These are phyloP conservation scores for Plagodis pulveraria DNA, from an alignment of 2,888 invertebrate species.

Conservation along the genomic window DNA sequence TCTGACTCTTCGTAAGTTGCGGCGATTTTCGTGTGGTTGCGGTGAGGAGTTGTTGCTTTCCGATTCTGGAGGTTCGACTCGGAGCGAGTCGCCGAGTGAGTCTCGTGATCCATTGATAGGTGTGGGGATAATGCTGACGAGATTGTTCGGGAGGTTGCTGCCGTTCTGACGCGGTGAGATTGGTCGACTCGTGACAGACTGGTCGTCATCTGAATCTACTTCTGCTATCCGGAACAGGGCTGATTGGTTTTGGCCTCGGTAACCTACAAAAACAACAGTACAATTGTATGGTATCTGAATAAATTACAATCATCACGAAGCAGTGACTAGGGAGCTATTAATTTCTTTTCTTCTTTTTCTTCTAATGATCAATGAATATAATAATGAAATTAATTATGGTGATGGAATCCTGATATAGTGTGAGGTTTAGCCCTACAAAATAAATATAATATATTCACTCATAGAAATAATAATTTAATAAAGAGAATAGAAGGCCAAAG, in stretches of 20 bases:
- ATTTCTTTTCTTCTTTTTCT: too few relatives aligned
- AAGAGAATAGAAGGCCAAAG: too few relatives aligned
- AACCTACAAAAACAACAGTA: slow-evolving; percentile 53
- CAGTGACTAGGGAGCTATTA: too few relatives aligned
- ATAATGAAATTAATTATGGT: too few relatives aligned
- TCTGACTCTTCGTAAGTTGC: slow-evolving; percentile 54
- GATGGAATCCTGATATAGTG: too few relatives aligned
- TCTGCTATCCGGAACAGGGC: slow-evolving; percentile 80
- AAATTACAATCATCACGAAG: too few relatives aligned
- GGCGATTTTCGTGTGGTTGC: slow-evolving; percentile 54
- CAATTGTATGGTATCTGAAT: too few relatives aligned
- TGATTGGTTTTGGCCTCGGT: slow-evolving; percentile 73
- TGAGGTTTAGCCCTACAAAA: too few relatives aligned
- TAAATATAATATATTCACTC: too few relatives aligned
- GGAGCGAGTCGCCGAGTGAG: slow-evolving; percentile 66
- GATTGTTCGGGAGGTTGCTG: slow-evolving; percentile 64
- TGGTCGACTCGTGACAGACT: slow-evolving; percentile 70
- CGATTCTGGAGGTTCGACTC: slow-evolving; percentile 58
- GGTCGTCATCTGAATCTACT: slow-evolving; percentile 87
- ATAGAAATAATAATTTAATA: too few relatives aligned
- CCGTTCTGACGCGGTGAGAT: slow-evolving; percentile 62
- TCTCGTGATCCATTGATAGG: slow-evolving; percentile 85
- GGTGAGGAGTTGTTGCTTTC: slow-evolving; percentile 54
- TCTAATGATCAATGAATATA: too few relatives aligned
- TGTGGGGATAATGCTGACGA: slow-evolving; percentile 85